phyloP scores from a whole-genome alignment of 2,888 invertebrate genomes.

The Nemotelus nigrinus region DNA sequence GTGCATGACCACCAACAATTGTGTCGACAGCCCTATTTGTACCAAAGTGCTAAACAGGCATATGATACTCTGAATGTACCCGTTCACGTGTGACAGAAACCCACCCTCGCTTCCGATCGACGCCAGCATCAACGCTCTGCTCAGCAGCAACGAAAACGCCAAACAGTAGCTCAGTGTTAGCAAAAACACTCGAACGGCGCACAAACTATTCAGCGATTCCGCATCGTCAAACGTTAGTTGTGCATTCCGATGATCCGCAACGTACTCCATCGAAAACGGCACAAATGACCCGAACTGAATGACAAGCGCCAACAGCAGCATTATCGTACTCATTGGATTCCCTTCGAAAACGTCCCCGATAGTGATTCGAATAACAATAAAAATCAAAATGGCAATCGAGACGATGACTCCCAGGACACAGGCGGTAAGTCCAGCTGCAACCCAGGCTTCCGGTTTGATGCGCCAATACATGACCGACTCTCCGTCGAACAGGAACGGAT shows the following conservation, averaged over 20 bases:
- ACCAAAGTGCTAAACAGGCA: slow-evolving; percentile 73
- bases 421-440: slow-evolving; percentile 72
- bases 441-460: slow-evolving; percentile 67
- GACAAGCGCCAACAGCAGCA: slow-evolving; percentile 66
- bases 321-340: slow-evolving; percentile 69
- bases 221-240: slow-evolving; percentile 63
- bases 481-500: slow-evolving; percentile 63
- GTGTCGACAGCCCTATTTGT: slow-evolving; percentile 68
- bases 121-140: slow-evolving; percentile 73
- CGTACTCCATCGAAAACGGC: slow-evolving; percentile 67
- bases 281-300: slow-evolving; percentile 67
- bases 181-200: slow-evolving; percentile 69
- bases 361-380: slow-evolving; percentile 73
- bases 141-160: slow-evolving; percentile 72
- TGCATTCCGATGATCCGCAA: slow-evolving; percentile 62
- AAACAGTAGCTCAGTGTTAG: slow-evolving; percentile 71
- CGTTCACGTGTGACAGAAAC: slow-evolving; percentile 76
- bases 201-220: slow-evolving; percentile 64
- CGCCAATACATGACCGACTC: slow-evolving; percentile 65
- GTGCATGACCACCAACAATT: slow-evolving; percentile 64
- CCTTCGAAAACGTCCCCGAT: slow-evolving; percentile 74
- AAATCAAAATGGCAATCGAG: slow-evolving; percentile 72
- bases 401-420: slow-evolving; percentile 74
- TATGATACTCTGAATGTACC: slow-evolving; percentile 73
- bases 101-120: slow-evolving; percentile 74